A percentile compares a stretch with the other conserved stretches of the same genome.
Conservation (phyloP, 1,140 invertebrate species). For the Phortica variegata region DNA sequence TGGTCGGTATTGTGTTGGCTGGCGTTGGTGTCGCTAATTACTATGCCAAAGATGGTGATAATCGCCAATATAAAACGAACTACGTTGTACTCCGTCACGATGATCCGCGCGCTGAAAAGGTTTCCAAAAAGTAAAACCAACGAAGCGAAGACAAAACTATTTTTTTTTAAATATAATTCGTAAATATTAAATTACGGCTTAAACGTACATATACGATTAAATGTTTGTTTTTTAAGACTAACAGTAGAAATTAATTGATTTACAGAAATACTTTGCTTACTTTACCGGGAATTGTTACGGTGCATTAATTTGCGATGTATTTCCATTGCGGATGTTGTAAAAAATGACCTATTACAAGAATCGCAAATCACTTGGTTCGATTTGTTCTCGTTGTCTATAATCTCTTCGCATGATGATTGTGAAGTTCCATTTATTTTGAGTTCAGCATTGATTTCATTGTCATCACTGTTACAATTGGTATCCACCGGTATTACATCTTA, state of each 20-base stretch:
- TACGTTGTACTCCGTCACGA: slow-evolving; percentile 66
- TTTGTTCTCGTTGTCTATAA: background rate
- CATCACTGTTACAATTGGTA: too few species aligned
- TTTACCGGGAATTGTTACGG: too few species aligned
- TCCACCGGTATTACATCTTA: background rate
- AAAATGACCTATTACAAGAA: too few species aligned
- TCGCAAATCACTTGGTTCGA: slow-evolving; percentile 1
- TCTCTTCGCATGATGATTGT: background rate
- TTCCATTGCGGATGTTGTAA: too few species aligned
- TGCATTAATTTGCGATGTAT: too few species aligned
- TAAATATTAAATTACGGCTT: too few species aligned
- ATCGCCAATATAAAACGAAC: slow-evolving; percentile 62
- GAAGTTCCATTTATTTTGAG: background rate
- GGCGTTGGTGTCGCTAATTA: slow-evolving; percentile 61
- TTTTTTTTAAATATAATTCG: too few species aligned
- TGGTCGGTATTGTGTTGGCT: slow-evolving; percentile 59
- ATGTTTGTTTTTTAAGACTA: too few species aligned
- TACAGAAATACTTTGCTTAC: too few species aligned
- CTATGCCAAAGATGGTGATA: slow-evolving; percentile 64
- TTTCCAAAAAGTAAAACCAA: slow-evolving; percentile 55
- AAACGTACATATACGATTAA: too few species aligned
- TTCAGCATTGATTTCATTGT: background rate
- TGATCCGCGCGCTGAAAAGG: slow-evolving; percentile 62
- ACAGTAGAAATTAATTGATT: too few species aligned
- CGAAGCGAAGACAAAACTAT: too few species aligned